Evolutionary conservation across 2,113 vertebrate genomes (phyloP).

Genomic region (Salvelinus namaycush): DNA sequence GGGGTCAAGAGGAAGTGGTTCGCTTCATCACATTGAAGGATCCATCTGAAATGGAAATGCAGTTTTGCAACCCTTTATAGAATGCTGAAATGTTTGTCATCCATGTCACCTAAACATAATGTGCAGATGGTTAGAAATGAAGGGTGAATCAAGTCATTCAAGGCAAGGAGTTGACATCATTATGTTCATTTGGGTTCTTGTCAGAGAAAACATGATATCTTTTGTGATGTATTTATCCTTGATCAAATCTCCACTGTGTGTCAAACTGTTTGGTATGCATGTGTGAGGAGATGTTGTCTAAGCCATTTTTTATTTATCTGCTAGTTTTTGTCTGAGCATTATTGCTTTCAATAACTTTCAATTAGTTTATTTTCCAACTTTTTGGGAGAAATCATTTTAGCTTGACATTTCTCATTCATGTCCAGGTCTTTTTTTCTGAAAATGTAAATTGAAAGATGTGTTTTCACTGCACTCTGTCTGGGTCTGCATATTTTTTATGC

Average conservation of each 20-base stretch:
- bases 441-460: constrained; percentile 6
- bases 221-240: constrained; percentile 18
- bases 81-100: constrained; percentile 44
- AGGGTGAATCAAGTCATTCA: constrained; percentile 12
- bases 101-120: constrained; percentile 19
- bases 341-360: constrained; percentile 43
- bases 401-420: constrained; percentile 36
- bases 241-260: constrained; percentile 22
- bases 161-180: constrained; percentile 22
- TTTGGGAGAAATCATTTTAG: constrained; percentile 30
- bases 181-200: neutral
- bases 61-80: constrained; percentile 68
- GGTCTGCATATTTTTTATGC: neutral
- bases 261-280: neutral
- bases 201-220: neutral
- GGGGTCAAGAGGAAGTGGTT: constrained; percentile 18
- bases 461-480: no score
- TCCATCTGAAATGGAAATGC: constrained; percentile 55
- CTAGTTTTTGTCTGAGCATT: neutral
- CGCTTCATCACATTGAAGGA: constrained; percentile 34
- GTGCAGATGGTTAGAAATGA: neutral
- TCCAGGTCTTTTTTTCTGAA: constrained; percentile 32
- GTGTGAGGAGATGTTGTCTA: constrained; percentile 19
- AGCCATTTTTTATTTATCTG: constrained; percentile 9
- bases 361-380: constrained; percentile 28